Percentiles rank a stretch among this genome's conserved stretches.
These are phyloP conservation scores for Nasonia vitripennis DNA, from an alignment of 1,140 invertebrate species.

Conservation along the genomic window DNA sequence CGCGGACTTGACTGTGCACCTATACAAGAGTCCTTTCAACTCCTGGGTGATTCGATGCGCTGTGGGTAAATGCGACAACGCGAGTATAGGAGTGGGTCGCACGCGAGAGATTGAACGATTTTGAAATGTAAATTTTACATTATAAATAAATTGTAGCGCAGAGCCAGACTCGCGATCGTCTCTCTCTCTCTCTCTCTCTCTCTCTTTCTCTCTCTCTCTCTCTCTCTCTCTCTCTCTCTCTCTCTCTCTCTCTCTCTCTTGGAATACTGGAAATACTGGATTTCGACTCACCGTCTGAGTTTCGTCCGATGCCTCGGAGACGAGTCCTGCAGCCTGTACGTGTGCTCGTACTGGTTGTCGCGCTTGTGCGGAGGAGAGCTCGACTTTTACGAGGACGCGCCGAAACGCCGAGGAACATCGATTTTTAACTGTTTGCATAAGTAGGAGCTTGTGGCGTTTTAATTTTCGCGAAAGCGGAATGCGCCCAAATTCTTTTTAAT, in stretches of 20 bases:
- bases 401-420: background rate
- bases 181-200: background rate
- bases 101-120: background rate
- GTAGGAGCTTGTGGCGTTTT: no score
- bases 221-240: background rate
- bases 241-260: background rate
- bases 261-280: slow-evolving; percentile 44
- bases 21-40: no score
- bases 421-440: background rate
- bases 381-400: background rate
- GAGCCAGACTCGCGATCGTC: background rate
- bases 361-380: background rate
- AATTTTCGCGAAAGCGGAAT: no score
- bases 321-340: background rate
- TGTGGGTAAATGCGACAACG: no score
- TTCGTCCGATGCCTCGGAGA: background rate
- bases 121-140: slow-evolving; percentile 11
- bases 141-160: slow-evolving; percentile 22
- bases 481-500: no score
- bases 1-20: no score
- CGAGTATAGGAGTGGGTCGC: no score
- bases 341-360: background rate
- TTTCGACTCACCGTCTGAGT: background rate
- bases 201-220: background rate
- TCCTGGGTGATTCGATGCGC: no score